Percentiles rank a stretch among this genome's conserved stretches.
Evolutionary conservation across 37 sponge, comb jelly and placozoan genomes (phyloP).

Genomic region (Hexactinellida sp.): DNA sequence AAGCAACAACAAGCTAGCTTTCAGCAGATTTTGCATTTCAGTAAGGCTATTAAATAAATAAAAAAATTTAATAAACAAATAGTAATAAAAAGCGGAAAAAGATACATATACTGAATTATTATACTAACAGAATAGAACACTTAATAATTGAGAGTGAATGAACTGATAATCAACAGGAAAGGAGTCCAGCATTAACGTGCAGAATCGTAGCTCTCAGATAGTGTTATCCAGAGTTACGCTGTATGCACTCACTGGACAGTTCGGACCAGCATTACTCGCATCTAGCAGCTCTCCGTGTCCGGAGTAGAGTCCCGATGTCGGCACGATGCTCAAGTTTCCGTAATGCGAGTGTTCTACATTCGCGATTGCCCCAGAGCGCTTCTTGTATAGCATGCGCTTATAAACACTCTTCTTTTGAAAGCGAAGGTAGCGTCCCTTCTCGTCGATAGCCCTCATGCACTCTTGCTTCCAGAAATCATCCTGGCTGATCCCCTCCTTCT

Average conservation of each 20-base stretch:
- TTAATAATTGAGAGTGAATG: not conserved
- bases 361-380: not conserved
- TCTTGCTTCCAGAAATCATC: conserved; percentile 12
- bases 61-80: no score
- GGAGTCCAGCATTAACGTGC: not conserved
- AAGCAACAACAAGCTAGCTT: no score
- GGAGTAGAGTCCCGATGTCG: not conserved
- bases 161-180: not conserved
- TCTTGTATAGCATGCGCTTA: not conserved
- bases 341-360: not conserved
- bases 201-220: no score
- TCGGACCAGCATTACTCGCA: not conserved
- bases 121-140: no score
- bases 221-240: not conserved
- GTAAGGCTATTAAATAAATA: no score
- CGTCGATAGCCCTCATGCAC: not conserved
- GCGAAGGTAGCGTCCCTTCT: not conserved
- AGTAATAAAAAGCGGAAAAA: no score
- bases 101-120: no score
- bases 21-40: no score
- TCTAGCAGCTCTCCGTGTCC: not conserved
- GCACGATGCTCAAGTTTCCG: not conserved
- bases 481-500: not conserved
- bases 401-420: conserved; percentile 11
- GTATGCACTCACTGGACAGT: not conserved